These are phyloP conservation scores for Caenorhabditis sulstoni DNA, from an alignment of 2,888 invertebrate genomes.

Conservation along the genomic window DNA sequence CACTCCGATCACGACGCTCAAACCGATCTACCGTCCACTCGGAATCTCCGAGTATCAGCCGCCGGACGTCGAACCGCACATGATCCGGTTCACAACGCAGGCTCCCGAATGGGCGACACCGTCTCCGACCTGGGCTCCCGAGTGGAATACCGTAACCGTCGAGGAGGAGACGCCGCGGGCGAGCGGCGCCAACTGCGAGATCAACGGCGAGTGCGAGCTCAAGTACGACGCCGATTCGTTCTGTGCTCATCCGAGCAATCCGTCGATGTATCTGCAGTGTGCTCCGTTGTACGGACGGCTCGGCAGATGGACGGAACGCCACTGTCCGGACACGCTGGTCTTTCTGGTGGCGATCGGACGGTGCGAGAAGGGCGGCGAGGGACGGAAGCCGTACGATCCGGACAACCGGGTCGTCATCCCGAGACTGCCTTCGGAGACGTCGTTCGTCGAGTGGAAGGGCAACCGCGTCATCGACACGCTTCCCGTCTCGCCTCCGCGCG, in stretches of 20 bases:
- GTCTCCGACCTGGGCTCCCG: slow-evolving; percentile 30
- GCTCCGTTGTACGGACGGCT: slow-evolving; percentile 62
- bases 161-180: slow-evolving; percentile 27
- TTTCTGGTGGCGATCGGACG: slow-evolving; percentile 59
- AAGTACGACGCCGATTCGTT: slow-evolving; percentile 1
- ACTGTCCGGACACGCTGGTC: slow-evolving; percentile 64
- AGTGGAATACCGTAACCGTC: slow-evolving; percentile 37
- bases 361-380: slow-evolving; percentile 59
- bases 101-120: slow-evolving; percentile 56
- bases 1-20: slow-evolving; percentile 33
- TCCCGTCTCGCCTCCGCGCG: slow-evolving; percentile 41
- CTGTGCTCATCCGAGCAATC: slow-evolving; percentile 24
- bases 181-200: slow-evolving; percentile 44
- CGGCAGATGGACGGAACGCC: slow-evolving; percentile 64
- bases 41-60: slow-evolving; percentile 40
- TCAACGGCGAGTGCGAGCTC: slow-evolving; percentile 63
- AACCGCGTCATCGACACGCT: slow-evolving; percentile 57
- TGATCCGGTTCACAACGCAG: slow-evolving; percentile 60
- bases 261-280: slow-evolving; percentile 66
- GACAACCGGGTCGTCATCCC: slow-evolving; percentile 64
- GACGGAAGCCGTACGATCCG: slow-evolving; percentile 57
- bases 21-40: slow-evolving; percentile 53
- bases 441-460: slow-evolving; percentile 62
- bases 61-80: slow-evolving; percentile 49
- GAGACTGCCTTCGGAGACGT: slow-evolving; percentile 59